Conservation (phyloP, 2,888 invertebrate species). For the Brenthis hecate region DNA sequence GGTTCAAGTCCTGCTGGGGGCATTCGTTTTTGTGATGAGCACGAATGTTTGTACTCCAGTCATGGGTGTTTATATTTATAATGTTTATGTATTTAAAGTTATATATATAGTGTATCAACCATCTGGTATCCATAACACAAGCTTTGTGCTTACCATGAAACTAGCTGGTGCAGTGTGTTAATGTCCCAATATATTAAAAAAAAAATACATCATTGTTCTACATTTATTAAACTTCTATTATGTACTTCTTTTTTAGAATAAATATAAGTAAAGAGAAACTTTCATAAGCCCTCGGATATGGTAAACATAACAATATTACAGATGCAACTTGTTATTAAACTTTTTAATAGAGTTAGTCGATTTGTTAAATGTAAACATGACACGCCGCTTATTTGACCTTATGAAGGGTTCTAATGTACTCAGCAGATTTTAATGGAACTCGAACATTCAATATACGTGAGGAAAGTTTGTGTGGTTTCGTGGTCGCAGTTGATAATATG, state of each 20-base stretch:
- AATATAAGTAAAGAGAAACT: constrained; percentile 6
- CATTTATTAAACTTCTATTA: not conserved
- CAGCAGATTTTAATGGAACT: constrained; percentile 30
- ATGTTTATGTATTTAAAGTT: too few species aligned
- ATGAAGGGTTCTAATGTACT: constrained; percentile 25
- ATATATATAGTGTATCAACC: too few species aligned
- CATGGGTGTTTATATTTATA: too few species aligned
- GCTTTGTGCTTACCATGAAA: too few species aligned
- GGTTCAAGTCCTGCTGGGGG: too few species aligned
- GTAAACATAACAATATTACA: constrained; percentile 11
- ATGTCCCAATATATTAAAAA: too few species aligned
- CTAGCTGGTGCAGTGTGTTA: too few species aligned
- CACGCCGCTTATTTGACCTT: constrained; percentile 1
- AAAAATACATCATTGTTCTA: not conserved
- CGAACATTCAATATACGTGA: constrained; percentile 28
- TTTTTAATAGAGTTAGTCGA: constrained; percentile 20
- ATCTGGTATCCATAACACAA: too few species aligned
- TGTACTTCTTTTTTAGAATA: not conserved
- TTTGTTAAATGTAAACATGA: constrained; percentile 20
- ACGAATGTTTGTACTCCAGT: too few species aligned
- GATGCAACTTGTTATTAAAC: constrained; percentile 15
- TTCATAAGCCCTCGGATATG: not conserved
- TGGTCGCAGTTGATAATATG: constrained; percentile 13
- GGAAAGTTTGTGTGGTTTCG: constrained; percentile 8
- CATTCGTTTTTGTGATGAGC: too few species aligned